Conservation (phyloP, 2,888 invertebrate genomes). For the Pyrrhosoma nymphula region DNA sequence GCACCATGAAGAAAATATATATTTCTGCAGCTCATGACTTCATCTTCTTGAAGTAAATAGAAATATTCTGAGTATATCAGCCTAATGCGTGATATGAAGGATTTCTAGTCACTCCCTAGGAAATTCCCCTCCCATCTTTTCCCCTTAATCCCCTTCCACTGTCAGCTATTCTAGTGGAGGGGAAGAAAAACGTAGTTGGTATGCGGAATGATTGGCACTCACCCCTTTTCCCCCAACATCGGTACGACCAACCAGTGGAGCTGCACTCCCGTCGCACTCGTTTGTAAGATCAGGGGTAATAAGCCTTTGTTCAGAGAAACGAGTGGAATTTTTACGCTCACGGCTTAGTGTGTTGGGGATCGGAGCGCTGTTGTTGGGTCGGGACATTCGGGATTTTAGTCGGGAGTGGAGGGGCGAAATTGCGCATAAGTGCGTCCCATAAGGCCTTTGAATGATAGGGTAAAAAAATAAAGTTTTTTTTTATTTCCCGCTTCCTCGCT, state of each 20-base stretch:
- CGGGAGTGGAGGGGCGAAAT: constrained; percentile 15
- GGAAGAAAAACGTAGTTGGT: neutral
- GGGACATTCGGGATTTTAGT: constrained; percentile 12
- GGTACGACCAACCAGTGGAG: neutral
- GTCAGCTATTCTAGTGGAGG: neutral
- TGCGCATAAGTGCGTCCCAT: constrained; percentile 25
- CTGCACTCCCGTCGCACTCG: constrained; percentile 36
- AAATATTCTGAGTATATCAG: too few species aligned
- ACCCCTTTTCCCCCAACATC: neutral
- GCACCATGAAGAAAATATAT: too few species aligned
- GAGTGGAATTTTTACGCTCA: constrained; percentile 37
- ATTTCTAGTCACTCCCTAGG: neutral
- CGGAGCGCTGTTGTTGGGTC: neutral
- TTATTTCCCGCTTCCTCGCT: neutral
- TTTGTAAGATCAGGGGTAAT: constrained; percentile 30
- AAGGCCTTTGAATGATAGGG: constrained; percentile 51
- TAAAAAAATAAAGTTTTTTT: neutral
- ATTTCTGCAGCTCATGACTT: too few species aligned
- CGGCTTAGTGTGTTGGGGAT: neutral
- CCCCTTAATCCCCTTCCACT: neutral
- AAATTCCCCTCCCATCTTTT: neutral
- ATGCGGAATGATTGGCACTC: neutral
- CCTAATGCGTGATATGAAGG: too few species aligned
- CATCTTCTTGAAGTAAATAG: too few species aligned
- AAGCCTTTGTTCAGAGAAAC: constrained; percentile 61